Base-by-base conservation (phyloP, 2,888 invertebrate species). In the Schizaphis graminum region DNA sequence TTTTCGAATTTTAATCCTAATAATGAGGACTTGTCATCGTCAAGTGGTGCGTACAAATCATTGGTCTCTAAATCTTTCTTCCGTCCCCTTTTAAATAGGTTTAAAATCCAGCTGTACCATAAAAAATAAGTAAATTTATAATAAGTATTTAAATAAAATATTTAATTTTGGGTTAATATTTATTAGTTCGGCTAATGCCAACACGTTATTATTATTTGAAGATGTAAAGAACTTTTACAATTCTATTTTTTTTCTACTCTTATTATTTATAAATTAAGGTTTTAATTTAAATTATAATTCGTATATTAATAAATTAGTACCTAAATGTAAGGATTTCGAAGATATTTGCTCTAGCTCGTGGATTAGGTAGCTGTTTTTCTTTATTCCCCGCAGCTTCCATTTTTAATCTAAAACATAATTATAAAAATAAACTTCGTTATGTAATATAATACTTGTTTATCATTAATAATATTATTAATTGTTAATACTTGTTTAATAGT, bases 61-160 rank as follows among this genome's bases (percentile, higher is more conserved):
- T 97, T 96, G 88, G 97, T 96, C 95, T 97, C 97, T 89, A 98
- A 96, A 91, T 97, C 97, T 95, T 97, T 97, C 94, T 96, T 96
- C 95, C 97, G 97, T 0, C 98, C 98, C 95, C 97, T 97, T 95
- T 97, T 97, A 96, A 98, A 98, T 95, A 98, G 96, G 11, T 97
- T 97, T 95, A 98, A 96, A 93, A 98, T 97, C 97, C 98, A 98
- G 96, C 97, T 97, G 95, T 35, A 77, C 35, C 77, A 77, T 44
- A 77, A 16, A 35, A 0, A 35, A 53, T 53, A 16, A 67, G 1
- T 77, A 21, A 77, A 77, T 77, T 35, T 7, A 35, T 35, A 35
- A 77, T 5, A 49, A 16, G 16, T 28, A 7, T 13, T 28, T n/a
- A 47, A 26, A 47, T 86, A 11, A 44, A 44, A 44, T 44, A 44